Conservation (phyloP, 2,888 invertebrate genomes). For the Trichacis sp. region DNA sequence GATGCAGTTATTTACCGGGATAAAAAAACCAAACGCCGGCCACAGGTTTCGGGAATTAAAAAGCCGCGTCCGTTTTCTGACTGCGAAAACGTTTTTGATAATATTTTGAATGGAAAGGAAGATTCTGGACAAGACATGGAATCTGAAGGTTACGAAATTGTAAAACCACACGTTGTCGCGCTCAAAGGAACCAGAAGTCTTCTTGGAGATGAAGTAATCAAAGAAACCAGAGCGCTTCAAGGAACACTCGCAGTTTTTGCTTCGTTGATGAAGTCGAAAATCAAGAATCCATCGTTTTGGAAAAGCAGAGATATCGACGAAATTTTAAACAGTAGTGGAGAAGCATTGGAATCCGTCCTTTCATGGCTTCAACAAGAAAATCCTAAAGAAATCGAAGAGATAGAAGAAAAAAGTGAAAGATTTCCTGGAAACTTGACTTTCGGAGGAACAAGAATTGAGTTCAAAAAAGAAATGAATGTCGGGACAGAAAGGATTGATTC, state of each 20-base stretch:
- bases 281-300: slow-evolving; percentile 53
- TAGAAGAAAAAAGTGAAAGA: slow-evolving; percentile 33
- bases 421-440: slow-evolving; percentile 54
- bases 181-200: slow-evolving; percentile 57
- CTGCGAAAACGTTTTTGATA: slow-evolving; percentile 43
- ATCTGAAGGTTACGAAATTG: slow-evolving; percentile 47
- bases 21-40: slow-evolving; percentile 56
- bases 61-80: slow-evolving; percentile 18
- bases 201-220: slow-evolving; percentile 38
- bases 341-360: slow-evolving; percentile 47
- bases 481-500: slow-evolving; percentile 56
- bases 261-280: slow-evolving; percentile 51
- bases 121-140: slow-evolving; percentile 28
- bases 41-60: slow-evolving; percentile 15
- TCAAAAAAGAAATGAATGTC: slow-evolving; percentile 47
- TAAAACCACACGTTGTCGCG: slow-evolving; percentile 53
- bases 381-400: slow-evolving; percentile 16
- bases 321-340: slow-evolving; percentile 47
- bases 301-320: slow-evolving; percentile 56
- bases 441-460: slow-evolving; percentile 46
- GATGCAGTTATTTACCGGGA: slow-evolving; percentile 60
- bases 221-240: slow-evolving; percentile 51
- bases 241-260: slow-evolving; percentile 55
- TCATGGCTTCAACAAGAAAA: slow-evolving; percentile 48
- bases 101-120: slow-evolving; percentile 41